Evolutionary conservation across 2,113 vertebrate genomes (phyloP).

Genomic region (Caloenas nicobarica): DNA sequence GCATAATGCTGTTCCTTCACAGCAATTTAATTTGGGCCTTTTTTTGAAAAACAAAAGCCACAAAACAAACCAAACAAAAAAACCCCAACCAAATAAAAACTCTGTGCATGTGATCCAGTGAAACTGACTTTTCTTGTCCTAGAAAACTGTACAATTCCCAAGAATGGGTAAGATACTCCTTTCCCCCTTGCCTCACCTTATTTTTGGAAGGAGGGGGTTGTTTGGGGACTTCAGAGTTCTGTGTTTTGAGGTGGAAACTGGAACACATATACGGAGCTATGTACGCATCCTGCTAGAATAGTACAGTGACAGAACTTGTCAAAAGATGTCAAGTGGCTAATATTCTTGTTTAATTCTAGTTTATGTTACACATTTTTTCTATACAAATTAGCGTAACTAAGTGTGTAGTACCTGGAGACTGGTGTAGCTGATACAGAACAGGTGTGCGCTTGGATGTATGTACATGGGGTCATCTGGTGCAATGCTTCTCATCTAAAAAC

Average conservation of each 20-base stretch:
- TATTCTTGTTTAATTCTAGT: background rate
- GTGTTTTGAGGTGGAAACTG: background rate
- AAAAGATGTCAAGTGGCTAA: background rate
- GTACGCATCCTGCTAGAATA: background rate
- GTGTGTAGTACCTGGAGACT: background rate
- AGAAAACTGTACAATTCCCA: background rate
- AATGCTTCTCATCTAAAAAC: background rate
- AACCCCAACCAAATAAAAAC: background rate
- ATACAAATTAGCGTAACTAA: background rate
- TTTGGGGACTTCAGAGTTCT: background rate
- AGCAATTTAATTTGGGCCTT: background rate
- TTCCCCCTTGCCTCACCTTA: rapidly evolving
- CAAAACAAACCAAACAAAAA: background rate
- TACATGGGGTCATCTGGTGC: background rate
- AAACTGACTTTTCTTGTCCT: background rate
- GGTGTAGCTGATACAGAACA: background rate
- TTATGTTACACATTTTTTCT: background rate
- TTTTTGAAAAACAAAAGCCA: background rate
- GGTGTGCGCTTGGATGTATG: background rate
- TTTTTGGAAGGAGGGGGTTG: background rate
- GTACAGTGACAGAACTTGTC: background rate
- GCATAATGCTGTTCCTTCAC: background rate
- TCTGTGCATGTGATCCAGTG: background rate
- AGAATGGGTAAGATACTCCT: background rate
- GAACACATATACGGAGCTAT: background rate